A percentile compares a stretch with the other conserved stretches of the same genome.
These are phyloP conservation scores for Tragelaphus scriptus DNA, from an alignment of 2,113 vertebrate species.

Conservation along the genomic window DNA sequence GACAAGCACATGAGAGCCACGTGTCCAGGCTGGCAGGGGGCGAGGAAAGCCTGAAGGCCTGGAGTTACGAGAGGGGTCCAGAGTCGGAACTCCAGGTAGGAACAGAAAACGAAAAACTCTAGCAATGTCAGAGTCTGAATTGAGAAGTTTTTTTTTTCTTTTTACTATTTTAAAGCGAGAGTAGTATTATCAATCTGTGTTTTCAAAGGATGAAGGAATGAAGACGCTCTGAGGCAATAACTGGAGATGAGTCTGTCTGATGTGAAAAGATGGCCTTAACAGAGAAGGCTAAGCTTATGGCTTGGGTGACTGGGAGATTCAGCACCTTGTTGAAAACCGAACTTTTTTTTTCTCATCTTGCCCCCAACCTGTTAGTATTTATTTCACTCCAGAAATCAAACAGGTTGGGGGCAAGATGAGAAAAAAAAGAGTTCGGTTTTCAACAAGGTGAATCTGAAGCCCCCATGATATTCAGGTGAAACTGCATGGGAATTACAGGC, in stretches of 20 bases:
- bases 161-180: neutral
- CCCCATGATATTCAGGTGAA: neutral
- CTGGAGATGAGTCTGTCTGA: neutral
- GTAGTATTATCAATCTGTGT: neutral
- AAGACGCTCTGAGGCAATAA: neutral
- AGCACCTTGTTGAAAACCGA: neutral
- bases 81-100: neutral
- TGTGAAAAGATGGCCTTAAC: neutral
- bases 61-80: neutral
- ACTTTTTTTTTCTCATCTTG: neutral
- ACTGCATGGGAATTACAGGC: neutral
- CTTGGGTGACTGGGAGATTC: neutral
- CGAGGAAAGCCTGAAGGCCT: neutral
- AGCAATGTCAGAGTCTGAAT: neutral
- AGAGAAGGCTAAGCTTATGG: neutral
- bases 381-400: neutral
- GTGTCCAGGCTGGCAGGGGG: neutral
- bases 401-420: neutral
- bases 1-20: fast-evolving
- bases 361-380: neutral
- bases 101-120: neutral
- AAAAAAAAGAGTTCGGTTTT: neutral
- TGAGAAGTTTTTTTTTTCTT: neutral
- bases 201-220: neutral
- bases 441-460: neutral